Conservation (phyloP, 1,140 invertebrate genomes). For the Laodelphax striatellus region DNA sequence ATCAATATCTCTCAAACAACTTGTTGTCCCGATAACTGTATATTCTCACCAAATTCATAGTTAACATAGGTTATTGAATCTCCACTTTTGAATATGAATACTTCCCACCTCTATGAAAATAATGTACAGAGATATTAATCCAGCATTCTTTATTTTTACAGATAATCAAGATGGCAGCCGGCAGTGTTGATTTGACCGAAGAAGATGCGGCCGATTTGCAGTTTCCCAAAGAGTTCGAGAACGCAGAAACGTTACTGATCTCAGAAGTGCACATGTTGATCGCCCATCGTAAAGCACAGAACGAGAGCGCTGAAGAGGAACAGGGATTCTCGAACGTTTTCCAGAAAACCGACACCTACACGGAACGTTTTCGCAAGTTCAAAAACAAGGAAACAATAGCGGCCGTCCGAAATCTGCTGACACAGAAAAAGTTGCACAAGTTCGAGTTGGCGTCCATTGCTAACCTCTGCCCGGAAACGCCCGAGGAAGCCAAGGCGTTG, state of each 20-base stretch:
- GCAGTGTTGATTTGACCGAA: constrained; percentile 48
- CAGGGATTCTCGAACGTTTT: constrained; percentile 98
- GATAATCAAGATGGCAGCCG: constrained; percentile 2
- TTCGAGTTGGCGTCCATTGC: constrained; percentile 96
- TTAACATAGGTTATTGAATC: too few species aligned
- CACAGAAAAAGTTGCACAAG: constrained; percentile 94
- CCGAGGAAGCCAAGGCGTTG: constrained; percentile 93
- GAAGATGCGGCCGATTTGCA: constrained; percentile 76
- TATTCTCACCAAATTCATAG: too few species aligned
- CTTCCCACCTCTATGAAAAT: too few species aligned
- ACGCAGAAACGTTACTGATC: constrained; percentile 93
- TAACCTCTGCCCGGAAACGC: constrained; percentile 94
- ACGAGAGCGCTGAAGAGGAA: constrained; percentile 96
- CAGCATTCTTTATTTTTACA: not conserved
- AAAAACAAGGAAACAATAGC: constrained; percentile 61
- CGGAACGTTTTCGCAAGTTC: constrained; percentile 90
- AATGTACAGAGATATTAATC: too few species aligned
- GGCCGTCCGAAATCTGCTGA: constrained; percentile 54
- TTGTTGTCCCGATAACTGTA: too few species aligned
- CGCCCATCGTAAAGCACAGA: constrained; percentile 93
- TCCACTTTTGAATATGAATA: too few species aligned
- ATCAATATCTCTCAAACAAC: too few species aligned
- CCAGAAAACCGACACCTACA: constrained; percentile 94
- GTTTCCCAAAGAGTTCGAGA: constrained; percentile 95
- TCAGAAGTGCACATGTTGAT: constrained; percentile 97